These are phyloP conservation scores for Sminthurides aquaticus DNA, from an alignment of 2,888 invertebrate species.

Conservation along the genomic window DNA sequence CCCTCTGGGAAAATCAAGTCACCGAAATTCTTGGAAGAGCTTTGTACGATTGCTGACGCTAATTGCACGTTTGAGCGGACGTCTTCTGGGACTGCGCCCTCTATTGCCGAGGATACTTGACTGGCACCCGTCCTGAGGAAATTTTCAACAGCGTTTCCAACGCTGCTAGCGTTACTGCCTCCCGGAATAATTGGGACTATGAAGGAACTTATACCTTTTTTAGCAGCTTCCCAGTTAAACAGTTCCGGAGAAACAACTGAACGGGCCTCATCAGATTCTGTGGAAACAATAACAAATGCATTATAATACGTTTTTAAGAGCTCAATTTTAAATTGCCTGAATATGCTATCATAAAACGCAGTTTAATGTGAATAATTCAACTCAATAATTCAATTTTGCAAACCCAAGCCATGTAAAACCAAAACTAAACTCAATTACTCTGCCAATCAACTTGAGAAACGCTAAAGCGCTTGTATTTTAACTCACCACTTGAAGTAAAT, in stretches of 20 bases:
- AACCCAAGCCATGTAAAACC: no score
- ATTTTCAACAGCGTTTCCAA: background rate
- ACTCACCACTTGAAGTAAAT: no score
- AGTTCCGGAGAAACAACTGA: background rate
- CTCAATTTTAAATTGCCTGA: no score
- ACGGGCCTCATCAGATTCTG: background rate
- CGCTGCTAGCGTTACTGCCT: background rate
- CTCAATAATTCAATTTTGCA: no score
- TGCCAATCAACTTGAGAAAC: no score
- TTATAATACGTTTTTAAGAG: no score
- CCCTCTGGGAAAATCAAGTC: conserved; percentile 4
- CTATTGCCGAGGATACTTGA: background rate
- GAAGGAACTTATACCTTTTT: background rate
- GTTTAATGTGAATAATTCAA: no score
- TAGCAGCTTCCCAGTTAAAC: background rate
- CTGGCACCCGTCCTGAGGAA: background rate
- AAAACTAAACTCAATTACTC: no score
- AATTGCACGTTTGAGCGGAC: background rate
- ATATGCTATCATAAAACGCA: no score
- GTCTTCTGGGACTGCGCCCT: background rate
- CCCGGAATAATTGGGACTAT: background rate
- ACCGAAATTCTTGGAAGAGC: conserved; percentile 1
- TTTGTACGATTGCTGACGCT: background rate
- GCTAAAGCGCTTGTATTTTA: no score
- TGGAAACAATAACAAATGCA: no score